Evolutionary conservation across 2,888 invertebrate species (phyloP), one percentile per base, ranked within the genome.

Genomic region (Holacanthella duospinosa): DNA sequence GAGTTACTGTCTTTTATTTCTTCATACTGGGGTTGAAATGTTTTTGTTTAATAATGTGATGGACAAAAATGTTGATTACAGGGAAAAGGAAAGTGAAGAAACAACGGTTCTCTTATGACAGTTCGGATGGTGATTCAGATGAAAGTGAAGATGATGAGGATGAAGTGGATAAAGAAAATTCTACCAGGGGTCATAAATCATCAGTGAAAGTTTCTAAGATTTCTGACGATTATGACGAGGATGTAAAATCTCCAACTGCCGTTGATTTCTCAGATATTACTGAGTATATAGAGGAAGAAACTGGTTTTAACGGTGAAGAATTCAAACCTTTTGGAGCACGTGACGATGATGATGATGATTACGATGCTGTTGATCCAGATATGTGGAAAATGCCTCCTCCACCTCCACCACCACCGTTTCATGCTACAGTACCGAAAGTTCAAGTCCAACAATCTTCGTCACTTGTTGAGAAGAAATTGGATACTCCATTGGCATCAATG

Each of bases 401-500:
- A 0, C 84, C 86, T 65, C 76, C 80, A 36, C 82, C 84, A 24
- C 81, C 63, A 55, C 28, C 44, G 28, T 54, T 64, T 63, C n/a
- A 27, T 3, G 21, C 56, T 19, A 29, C 43, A 9, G 29, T 54
- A 16, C 43, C 55, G 16, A 36, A 26, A n/a, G 19, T n/a, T n/a
- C 36, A 36, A 36, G 16, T 16, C 36, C 9, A 36, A 36, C 9
- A 16, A 6, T 36, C 36, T 36, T 48, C 48, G n/a, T 48, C 48
- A n/a, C 4, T 4, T 21, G 4, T 21, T 48, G 48, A 55, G 16
- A 75, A 79, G 60, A 88, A 83, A 75, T n/a, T n/a, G n/a, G n/a
- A n/a, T n/a, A 94, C 94, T 0, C 96, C 97, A 0, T 78, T 97
- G 61, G 95, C 95, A 9, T 92, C 92, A n/a, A 95, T 97, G 92